Conservation (phyloP, 2,113 vertebrate species). For the Ariopsis seemanni region DNA sequence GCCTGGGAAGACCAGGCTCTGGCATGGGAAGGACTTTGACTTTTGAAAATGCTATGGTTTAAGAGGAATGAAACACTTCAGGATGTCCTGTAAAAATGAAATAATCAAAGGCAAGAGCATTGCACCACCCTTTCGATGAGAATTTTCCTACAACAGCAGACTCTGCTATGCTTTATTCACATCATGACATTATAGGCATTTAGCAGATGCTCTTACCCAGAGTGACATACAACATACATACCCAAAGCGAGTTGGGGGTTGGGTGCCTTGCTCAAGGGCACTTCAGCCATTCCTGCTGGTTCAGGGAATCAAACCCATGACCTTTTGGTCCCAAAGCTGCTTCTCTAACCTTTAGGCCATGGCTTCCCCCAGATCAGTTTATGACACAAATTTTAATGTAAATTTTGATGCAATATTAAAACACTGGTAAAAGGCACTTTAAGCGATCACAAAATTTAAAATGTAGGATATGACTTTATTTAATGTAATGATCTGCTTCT, state of each 20-base stretch:
- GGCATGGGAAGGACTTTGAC: too few relatives aligned
- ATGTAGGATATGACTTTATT: background rate
- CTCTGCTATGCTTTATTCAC: background rate
- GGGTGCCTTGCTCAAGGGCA: too few relatives aligned
- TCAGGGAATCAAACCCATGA: too few relatives aligned
- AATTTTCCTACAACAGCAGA: background rate
- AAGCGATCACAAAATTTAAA: background rate
- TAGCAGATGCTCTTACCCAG: too few relatives aligned
- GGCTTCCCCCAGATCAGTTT: too few relatives aligned
- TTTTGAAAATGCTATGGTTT: background rate
- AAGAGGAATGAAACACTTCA: background rate
- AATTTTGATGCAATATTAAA: background rate
- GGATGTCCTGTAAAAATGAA: background rate
- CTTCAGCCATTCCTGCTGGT: too few relatives aligned
- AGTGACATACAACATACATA: too few relatives aligned
- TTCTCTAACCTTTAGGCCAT: too few relatives aligned
- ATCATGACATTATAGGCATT: background rate
- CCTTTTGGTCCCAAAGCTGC: too few relatives aligned
- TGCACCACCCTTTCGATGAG: background rate
- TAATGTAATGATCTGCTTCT: background rate
- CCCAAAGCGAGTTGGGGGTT: too few relatives aligned
- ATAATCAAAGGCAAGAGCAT: background rate
- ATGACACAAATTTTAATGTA: background rate
- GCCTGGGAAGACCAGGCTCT: too few relatives aligned
- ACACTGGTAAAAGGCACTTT: background rate